Base-by-base conservation (phyloP, 2,888 invertebrate species). In the Drosophila quasianomalipes region DNA sequence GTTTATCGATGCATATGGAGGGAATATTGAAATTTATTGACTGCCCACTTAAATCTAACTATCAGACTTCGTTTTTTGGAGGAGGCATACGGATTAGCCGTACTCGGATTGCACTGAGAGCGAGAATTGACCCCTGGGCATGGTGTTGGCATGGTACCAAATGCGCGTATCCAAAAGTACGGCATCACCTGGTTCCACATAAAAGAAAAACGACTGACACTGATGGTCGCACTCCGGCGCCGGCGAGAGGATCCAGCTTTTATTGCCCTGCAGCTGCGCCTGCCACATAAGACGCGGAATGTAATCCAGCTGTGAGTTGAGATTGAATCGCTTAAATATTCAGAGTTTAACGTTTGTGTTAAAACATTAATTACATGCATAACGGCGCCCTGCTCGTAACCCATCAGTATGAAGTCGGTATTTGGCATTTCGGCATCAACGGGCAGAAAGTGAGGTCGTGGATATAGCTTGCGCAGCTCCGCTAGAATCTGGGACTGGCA, bases 241-340 rank as follows among this genome's bases (percentile, higher is more conserved):
- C 0, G 98, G 98, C 19, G 96, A 95, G 41, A 98, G 93, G 28
- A 95, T 94, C 98, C 98, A 98, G 16, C 95, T 96, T 94, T 98
- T 98, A 84, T 95, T 96, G 1, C 98, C 98, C 82, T 95, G 95
- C 22, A 98, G 95, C 94, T 98, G 98, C 4, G 97, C 98, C 94
- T 98, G 98, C 98, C 98, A 98, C 95, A 98, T 98, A 37, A 98
- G 95, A 73, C 98, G 95, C 82, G 97, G 96, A 81, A 98, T 98
- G 92, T 97, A 98, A 93, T 98, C 98, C 92, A 98, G 94, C 98
- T 98, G 92, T 67, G n/a, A 68, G 44, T 53, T 22, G 22, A 64
- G 16, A 26, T 31, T 30, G 12, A 52, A 31, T 52, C 4, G 10
- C n/a, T 30, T n/a, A 31, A 39, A 30, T 28, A 39, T 28, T 30